phyloP scores from a whole-genome alignment of 2,797 vertebrate genomes.

The Hapalemur alaotrensis region DNA sequence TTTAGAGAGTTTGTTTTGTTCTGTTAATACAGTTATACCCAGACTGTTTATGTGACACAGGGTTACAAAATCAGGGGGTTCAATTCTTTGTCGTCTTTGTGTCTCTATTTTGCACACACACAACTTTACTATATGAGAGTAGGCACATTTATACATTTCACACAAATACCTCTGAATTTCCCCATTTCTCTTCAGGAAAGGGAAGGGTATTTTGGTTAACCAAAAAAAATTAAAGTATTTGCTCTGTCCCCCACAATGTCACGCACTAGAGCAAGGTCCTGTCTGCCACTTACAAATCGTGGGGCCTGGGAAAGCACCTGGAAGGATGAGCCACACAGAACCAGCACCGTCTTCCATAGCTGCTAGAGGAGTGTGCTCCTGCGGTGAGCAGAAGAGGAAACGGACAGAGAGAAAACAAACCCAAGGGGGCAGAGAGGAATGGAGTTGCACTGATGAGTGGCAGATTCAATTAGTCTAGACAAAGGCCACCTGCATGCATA shows the following conservation, averaged over 20 bases:
- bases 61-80: background rate
- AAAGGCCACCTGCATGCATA: background rate
- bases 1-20: background rate
- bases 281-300: background rate
- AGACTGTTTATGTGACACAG: background rate
- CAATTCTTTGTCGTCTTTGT: background rate
- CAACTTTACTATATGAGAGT: background rate
- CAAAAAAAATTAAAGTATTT: background rate
- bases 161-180: background rate
- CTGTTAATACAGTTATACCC: background rate
- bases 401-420: background rate
- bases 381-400: background rate
- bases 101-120: background rate
- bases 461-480: background rate
- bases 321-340: slow-evolving; percentile 21
- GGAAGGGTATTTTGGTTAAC: background rate
- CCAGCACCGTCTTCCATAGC: slow-evolving; percentile 33
- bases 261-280: background rate
- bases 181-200: background rate
- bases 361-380: background rate
- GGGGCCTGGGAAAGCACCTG: slow-evolving; percentile 2
- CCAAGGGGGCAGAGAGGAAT: background rate
- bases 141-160: background rate
- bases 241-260: background rate
- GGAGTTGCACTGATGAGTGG: slow-evolving; percentile 23